Evolutionary conservation across 2,888 invertebrate species (phyloP).

Genomic region (Pyrrhia umbra): DNA sequence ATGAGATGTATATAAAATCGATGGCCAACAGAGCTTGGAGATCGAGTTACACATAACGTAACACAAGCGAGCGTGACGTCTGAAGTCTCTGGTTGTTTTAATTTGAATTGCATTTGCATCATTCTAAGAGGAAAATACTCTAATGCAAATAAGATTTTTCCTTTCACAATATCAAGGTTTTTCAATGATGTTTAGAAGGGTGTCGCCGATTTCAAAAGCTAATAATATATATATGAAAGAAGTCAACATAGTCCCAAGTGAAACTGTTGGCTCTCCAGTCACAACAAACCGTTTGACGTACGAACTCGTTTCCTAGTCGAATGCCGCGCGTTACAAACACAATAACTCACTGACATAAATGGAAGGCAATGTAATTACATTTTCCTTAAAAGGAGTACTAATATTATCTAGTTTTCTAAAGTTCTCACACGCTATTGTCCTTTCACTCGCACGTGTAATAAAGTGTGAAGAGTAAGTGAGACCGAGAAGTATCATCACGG

Average conservation of each 20-base stretch:
- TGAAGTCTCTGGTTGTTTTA: not conserved
- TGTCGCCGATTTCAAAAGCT: slow-evolving; percentile 21
- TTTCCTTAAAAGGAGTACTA: slow-evolving; percentile 72
- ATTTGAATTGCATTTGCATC: slow-evolving; percentile 7
- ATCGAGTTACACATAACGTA: slow-evolving; percentile 19
- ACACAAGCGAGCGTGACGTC: slow-evolving; percentile 7
- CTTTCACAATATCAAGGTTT: slow-evolving; percentile 3
- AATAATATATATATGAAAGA: slow-evolving; percentile 9
- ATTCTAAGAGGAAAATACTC: slow-evolving; percentile 2
- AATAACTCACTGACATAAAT: slow-evolving; percentile 66
- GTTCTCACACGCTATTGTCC: slow-evolving; percentile 60
- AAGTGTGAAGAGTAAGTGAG: slow-evolving; percentile 56
- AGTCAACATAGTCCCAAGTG: slow-evolving; percentile 31
- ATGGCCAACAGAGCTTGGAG: slow-evolving; percentile 16
- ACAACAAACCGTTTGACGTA: slow-evolving; percentile 55
- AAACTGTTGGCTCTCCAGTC: slow-evolving; percentile 42
- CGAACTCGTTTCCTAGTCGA: slow-evolving; percentile 68
- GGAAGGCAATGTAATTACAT: slow-evolving; percentile 70
- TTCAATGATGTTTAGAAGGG: not conserved
- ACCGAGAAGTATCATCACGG: slow-evolving; percentile 67
- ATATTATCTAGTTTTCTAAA: slow-evolving; percentile 70
- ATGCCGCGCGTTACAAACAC: slow-evolving; percentile 62
- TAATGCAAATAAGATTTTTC: not conserved
- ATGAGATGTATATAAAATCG: slow-evolving; percentile 38
- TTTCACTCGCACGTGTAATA: slow-evolving; percentile 57